A percentile compares a stretch with the other conserved stretches of the same genome.
These are phyloP conservation scores for Acleris literana DNA, from an alignment of 2,888 invertebrate genomes.

Conservation along the genomic window DNA sequence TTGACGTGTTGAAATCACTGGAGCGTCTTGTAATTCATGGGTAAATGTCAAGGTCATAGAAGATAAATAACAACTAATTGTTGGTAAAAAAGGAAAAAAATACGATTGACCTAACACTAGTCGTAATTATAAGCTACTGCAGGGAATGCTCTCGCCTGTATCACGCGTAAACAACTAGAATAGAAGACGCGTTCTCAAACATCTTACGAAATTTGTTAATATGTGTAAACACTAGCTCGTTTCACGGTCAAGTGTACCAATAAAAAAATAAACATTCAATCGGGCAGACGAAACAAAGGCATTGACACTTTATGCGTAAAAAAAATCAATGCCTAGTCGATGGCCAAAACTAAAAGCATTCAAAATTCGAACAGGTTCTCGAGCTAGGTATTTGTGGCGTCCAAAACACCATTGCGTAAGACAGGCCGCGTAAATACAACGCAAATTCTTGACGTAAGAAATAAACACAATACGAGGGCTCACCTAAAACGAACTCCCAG, in stretches of 20 bases:
- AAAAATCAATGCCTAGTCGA: conserved; percentile 67
- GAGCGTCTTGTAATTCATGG: too few relatives aligned
- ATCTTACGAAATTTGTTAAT: conserved; percentile 18
- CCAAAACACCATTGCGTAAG: conserved; percentile 76
- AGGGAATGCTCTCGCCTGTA: too few relatives aligned
- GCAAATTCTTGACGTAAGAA: conserved; percentile 80
- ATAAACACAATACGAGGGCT: conserved; percentile 79
- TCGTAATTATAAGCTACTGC: too few relatives aligned
- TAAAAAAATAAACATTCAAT: conserved; percentile 69
- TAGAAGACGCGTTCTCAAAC: conserved; percentile 7
- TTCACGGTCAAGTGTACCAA: conserved; percentile 80
- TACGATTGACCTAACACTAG: too few relatives aligned
- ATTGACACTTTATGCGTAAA: conserved; percentile 57
- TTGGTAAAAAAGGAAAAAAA: too few relatives aligned
- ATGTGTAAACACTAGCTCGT: conserved; percentile 41
- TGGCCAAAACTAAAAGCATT: conserved; percentile 30
- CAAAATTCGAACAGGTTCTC: conserved; percentile 23
- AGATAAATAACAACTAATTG: too few relatives aligned
- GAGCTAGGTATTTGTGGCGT: conserved; percentile 32
- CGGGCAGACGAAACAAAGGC: conserved; percentile 69
- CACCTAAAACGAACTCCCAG: conserved; percentile 98
- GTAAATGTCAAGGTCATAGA: too few relatives aligned
- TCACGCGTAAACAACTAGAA: not conserved
- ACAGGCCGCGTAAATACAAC: conserved; percentile 74
- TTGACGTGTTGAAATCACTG: too few relatives aligned